phyloP scores from a whole-genome alignment of 2,113 vertebrate genomes.

The Heterocephalus glaber region DNA sequence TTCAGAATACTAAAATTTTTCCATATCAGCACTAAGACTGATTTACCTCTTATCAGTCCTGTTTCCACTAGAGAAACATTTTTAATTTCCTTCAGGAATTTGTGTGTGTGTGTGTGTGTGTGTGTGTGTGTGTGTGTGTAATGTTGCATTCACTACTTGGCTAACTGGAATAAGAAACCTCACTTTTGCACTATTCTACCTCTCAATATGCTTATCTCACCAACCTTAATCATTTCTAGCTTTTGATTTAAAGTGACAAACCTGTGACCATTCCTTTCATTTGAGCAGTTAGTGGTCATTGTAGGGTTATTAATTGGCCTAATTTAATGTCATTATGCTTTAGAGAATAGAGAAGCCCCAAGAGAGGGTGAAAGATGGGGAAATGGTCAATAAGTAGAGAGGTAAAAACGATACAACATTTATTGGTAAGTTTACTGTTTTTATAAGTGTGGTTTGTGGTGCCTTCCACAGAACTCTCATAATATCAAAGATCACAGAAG shows the following conservation, averaged over 20 bases:
- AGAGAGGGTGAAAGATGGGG: background rate
- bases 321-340: background rate
- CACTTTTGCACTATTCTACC: background rate
- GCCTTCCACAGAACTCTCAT: background rate
- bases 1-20: background rate
- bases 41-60: background rate
- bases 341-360: too few species aligned
- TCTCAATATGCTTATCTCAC: background rate
- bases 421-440: background rate
- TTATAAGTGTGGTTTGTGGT: background rate
- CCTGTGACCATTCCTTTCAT: background rate
- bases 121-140: background rate
- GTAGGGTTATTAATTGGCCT: background rate
- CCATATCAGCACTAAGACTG: background rate
- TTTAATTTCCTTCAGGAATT: background rate
- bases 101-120: background rate
- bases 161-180: background rate
- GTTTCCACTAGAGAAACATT: background rate
- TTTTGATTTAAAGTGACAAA: background rate
- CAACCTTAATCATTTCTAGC: background rate
- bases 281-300: background rate
- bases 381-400: background rate
- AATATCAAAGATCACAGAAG: background rate
- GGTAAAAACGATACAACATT: background rate
- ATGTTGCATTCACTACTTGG: background rate